Conservation (phyloP, 2,888 invertebrate genomes). For the Drosophila subsilvestris region DNA sequence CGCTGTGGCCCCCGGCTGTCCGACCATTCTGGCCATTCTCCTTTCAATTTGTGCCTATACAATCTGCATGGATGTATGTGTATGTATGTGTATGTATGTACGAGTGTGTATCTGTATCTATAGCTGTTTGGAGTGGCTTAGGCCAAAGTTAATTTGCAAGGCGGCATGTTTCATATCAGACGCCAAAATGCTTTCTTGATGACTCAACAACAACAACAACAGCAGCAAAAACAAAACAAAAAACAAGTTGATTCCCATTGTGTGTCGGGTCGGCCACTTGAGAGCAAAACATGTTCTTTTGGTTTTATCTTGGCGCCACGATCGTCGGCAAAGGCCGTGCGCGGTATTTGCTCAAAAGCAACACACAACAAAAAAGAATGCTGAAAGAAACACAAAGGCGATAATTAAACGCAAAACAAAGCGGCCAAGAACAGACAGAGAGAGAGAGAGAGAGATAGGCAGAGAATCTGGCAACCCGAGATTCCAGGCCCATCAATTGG, state of each 20-base stretch:
- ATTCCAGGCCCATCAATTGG: conserved; percentile 53
- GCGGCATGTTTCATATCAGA: conserved; percentile 75
- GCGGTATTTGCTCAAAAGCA: conserved; percentile 67
- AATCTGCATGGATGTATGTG: conserved; percentile 5
- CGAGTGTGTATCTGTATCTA: neutral
- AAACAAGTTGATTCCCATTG: conserved; percentile 47
- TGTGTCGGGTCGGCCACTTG: conserved; percentile 65
- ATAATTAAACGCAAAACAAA: conserved; percentile 75
- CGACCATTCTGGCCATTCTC: conserved; percentile 6
- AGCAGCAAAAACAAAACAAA: conserved; percentile 23
- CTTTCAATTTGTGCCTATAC: conserved; percentile 36
- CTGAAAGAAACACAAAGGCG: conserved; percentile 65
- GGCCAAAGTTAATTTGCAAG: conserved; percentile 75
- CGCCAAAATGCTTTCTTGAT: conserved; percentile 70
- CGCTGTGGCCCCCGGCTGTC: conserved; percentile 10
- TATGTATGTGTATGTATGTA: conserved; percentile 5
- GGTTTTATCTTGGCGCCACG: conserved; percentile 77
- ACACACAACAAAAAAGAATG: conserved; percentile 12
- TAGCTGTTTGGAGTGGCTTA: conserved; percentile 55
- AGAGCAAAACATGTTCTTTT: conserved; percentile 75
- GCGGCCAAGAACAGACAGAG: conserved; percentile 62
- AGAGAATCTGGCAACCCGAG: conserved; percentile 13
- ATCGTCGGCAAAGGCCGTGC: conserved; percentile 61
- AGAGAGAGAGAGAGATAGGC: conserved; percentile 3
- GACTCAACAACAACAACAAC: conserved; percentile 67